Conservation (phyloP, 2,797 vertebrate species). For the Eulemur coronatus region DNA sequence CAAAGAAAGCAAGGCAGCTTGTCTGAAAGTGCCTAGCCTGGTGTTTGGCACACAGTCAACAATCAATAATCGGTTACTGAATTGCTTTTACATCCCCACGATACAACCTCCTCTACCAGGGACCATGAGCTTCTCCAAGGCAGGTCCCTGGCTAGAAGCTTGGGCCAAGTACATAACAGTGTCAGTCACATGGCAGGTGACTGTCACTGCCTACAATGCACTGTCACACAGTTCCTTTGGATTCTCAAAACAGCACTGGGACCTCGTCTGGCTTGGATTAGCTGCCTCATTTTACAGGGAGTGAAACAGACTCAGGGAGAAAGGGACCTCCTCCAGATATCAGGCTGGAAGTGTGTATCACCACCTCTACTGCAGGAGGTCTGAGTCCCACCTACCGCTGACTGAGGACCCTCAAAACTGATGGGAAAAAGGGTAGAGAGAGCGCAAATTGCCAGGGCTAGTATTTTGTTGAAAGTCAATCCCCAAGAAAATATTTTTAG, state of each 20-base stretch:
- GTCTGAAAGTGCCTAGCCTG: slow-evolving; percentile 48
- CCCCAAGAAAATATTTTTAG: not conserved
- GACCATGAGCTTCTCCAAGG: not conserved
- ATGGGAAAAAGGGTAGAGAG: not conserved
- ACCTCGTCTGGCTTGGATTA: not conserved
- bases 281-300: not conserved
- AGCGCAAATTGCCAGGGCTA: not conserved
- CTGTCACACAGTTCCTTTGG: not conserved
- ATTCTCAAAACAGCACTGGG: not conserved
- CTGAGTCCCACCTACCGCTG: not conserved
- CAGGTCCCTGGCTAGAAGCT: not conserved
- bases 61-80: slow-evolving; percentile 56
- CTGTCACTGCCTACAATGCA: not conserved
- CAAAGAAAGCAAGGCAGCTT: not conserved
- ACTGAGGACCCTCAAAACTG: not conserved
- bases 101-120: slow-evolving; percentile 8
- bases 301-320: not conserved
- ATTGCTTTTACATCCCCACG: slow-evolving; percentile 33
- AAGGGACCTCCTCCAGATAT: not conserved
- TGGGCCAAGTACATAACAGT: not conserved
- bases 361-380: not conserved
- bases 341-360: not conserved
- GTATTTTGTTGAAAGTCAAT: not conserved
- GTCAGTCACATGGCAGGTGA: not conserved
- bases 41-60: slow-evolving; percentile 30